Percentiles rank a stretch among this genome's conserved stretches.
phyloP scores from a whole-genome alignment of 2,113 vertebrate genomes.

The Theristicus caerulescens region DNA sequence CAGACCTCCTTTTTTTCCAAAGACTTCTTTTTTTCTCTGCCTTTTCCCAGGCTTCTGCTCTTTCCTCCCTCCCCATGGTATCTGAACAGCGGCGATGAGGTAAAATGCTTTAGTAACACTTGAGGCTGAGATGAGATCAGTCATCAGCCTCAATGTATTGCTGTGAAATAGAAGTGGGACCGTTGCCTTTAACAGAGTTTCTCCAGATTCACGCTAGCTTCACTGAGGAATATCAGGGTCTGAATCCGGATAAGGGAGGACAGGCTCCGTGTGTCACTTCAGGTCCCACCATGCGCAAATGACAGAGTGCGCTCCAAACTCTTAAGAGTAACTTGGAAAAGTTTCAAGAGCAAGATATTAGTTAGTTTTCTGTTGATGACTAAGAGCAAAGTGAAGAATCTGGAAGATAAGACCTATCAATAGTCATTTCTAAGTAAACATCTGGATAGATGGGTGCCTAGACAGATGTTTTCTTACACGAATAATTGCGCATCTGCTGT shows the following conservation, averaged over 20 bases:
- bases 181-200: neutral
- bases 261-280: neutral
- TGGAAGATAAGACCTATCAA: neutral
- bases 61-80: neutral
- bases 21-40: neutral
- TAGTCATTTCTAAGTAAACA: neutral
- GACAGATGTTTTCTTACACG: neutral
- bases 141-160: neutral
- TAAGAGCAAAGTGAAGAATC: neutral
- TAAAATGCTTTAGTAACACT: neutral
- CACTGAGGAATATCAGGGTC: neutral
- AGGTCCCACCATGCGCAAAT: too few relatives aligned
- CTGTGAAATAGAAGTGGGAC: neutral
- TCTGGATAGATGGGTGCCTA: neutral
- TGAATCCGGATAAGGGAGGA: neutral
- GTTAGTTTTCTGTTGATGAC: neutral
- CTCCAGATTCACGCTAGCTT: neutral
- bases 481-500: rapidly evolving
- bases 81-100: too few relatives aligned
- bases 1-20: neutral
- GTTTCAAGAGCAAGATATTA: neutral
- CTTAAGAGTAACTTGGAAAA: neutral
- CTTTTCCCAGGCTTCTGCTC: neutral
- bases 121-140: neutral
- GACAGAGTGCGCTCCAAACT: too few relatives aligned